Percentiles rank a stretch among this genome's conserved stretches.
Conservation (phyloP, 2,113 vertebrate genomes). For the Burhinus bistriatus region DNA sequence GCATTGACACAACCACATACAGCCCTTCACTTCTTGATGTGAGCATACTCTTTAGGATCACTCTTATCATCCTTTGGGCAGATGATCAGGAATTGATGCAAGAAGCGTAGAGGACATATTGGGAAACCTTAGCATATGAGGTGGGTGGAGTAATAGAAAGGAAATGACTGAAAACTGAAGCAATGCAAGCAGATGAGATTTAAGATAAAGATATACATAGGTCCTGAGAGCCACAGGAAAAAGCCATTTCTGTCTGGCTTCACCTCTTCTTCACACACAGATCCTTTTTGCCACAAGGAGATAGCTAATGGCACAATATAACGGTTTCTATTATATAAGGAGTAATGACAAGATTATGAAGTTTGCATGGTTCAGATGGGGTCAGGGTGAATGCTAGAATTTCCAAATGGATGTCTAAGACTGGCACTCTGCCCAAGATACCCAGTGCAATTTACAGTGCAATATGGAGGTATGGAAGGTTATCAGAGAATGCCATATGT, state of each 20-base stretch:
- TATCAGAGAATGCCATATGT: slow-evolving; percentile 1
- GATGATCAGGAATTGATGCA: neutral
- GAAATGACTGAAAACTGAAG: neutral
- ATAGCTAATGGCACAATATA: neutral
- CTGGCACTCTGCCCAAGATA: neutral
- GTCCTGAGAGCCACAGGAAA: neutral
- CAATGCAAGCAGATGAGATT: neutral
- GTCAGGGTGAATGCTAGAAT: neutral
- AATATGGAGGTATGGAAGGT: neutral
- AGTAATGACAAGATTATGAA: neutral
- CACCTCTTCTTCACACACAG: neutral
- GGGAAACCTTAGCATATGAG: neutral
- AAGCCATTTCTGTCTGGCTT: neutral
- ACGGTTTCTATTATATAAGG: neutral
- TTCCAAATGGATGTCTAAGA: neutral
- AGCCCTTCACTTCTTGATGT: neutral
- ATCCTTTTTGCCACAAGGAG: neutral
- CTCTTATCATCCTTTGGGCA: neutral
- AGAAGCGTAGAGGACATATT: neutral
- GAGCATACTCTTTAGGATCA: neutral
- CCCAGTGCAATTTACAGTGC: neutral
- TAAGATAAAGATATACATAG: neutral
- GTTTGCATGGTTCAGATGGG: neutral
- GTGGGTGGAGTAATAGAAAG: neutral
- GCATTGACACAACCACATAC: neutral